Base-by-base conservation (phyloP, 2,888 invertebrate species). In the Drosophila quinaria region DNA sequence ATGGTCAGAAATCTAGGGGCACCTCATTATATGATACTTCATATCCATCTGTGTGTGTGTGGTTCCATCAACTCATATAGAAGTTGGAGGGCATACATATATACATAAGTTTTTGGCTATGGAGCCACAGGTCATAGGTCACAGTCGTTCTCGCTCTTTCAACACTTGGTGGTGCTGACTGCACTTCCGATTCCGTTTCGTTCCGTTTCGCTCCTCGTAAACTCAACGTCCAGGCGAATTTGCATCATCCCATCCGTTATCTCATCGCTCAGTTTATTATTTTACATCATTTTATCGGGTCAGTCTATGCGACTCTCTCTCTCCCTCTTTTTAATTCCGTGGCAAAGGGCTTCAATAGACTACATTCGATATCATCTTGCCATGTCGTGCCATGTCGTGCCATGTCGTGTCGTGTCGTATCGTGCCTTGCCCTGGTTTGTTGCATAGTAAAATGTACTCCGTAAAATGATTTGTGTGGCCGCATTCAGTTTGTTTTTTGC, bases 21-120 rank as follows among this genome's bases (percentile, higher is more conserved):
- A 70, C 76, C 88, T 85, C 83, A 87, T 85, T 85, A 82, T 73
- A 70, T 56, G 56, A 37, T 62, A 79, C 85, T 87, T 69, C 66
- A 69, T 74, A 56, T 22, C 11, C 19, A 22, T 25, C 13, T 37
- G 35, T n/a, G n/a, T 19, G 1, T 4, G 29, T 55, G 39, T 29
- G 41, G 39, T 15, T 49, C 13, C 55, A 41, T 73, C 74, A 66
- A 39, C 49, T 51, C 17, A 29, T 54, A n/a, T 3, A 31, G 29
- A 29, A 52, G 37, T 15, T 39, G 25, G 8, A 22, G 56, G 29
- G 17, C 54, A n/a, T 35, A 51, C 11, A 39, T 42, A 51, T 6
- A 39, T 42, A 33, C 17, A 35, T 44, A 17, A n/a, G 33, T 9
- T 61, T 75, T 74, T 61, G 70, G 60, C 13, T 42, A 13, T 44